Percentiles rank a stretch among this genome's conserved stretches.
Evolutionary conservation across 35 echinoderm and acorn worm genomes (phyloP).

Genomic region (Ophioderma brevispina): DNA sequence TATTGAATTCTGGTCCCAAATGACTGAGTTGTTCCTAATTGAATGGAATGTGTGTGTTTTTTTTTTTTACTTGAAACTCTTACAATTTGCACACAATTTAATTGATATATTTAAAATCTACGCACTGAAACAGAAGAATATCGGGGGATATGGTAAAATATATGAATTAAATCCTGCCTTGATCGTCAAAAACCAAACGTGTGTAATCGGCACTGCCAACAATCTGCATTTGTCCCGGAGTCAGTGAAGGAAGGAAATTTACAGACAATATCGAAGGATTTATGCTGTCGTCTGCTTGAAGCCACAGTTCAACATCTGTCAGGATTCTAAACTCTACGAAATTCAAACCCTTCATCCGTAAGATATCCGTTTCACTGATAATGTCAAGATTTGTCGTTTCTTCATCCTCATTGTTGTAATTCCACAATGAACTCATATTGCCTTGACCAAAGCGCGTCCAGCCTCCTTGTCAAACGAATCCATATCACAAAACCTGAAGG

Average conservation of each 20-base stretch:
- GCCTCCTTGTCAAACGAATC: background rate
- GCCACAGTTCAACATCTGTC: conserved; percentile 21
- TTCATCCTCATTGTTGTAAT: conserved; percentile 20
- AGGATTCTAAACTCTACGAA: conserved; percentile 6
- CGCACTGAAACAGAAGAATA: too few species aligned
- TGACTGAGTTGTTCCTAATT: too few species aligned
- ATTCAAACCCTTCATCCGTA: background rate
- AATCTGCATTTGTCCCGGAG: background rate
- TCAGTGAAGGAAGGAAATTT: background rate
- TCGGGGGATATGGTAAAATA: too few species aligned
- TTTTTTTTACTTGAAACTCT: too few species aligned
- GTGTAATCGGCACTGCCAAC: background rate
- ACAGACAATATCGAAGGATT: conserved; percentile 12
- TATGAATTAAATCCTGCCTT: too few species aligned
- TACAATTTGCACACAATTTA: too few species aligned
- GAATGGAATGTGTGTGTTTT: too few species aligned
- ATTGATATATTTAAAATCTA: too few species aligned
- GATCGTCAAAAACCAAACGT: background rate
- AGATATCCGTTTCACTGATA: background rate
- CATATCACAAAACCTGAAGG: conserved; percentile 31
- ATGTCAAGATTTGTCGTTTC: background rate
- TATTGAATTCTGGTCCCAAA: too few species aligned
- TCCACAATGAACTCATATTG: background rate
- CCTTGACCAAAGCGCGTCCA: conserved; percentile 33
- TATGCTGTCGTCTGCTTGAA: background rate